Conservation (phyloP, 2,888 invertebrate species). For the Keiferia lycopersicella region DNA sequence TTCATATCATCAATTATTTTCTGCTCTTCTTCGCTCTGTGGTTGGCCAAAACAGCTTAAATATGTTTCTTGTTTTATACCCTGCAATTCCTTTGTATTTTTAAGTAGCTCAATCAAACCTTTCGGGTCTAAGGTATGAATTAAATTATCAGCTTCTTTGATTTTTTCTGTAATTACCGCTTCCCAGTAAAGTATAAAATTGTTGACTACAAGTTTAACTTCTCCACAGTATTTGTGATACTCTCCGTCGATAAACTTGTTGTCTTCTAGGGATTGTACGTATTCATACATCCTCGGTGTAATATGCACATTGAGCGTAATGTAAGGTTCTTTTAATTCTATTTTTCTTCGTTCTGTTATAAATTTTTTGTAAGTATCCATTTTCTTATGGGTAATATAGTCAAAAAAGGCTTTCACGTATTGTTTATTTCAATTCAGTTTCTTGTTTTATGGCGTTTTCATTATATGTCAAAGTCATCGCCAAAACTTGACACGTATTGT, state of each 20-base stretch:
- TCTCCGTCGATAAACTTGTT: not conserved
- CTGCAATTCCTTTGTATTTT: not conserved
- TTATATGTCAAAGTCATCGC: too few relatives aligned
- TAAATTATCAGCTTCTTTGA: constrained; percentile 7
- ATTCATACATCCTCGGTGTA: not conserved
- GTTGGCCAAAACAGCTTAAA: not conserved
- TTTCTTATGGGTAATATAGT: not conserved
- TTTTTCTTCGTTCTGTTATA: not conserved
- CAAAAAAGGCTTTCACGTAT: too few relatives aligned
- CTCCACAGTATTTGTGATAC: constrained; percentile 12
- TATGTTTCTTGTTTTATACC: not conserved
- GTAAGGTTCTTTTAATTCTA: not conserved
- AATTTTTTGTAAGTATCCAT: not conserved
- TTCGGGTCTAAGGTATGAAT: not conserved
- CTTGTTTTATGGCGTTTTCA: too few relatives aligned
- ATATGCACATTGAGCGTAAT: not conserved
- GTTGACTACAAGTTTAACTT: constrained; percentile 2
- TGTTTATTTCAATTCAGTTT: too few relatives aligned
- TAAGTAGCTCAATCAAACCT: not conserved
- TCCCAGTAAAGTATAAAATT: constrained; percentile 11
- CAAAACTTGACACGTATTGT: too few relatives aligned
- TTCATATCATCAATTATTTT: not conserved
- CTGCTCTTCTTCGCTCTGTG: not conserved
- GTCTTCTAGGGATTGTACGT: not conserved
- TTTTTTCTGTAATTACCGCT: not conserved